phyloP scores from a whole-genome alignment of 1,140 invertebrate species.

The Wasmannia auropunctata region DNA sequence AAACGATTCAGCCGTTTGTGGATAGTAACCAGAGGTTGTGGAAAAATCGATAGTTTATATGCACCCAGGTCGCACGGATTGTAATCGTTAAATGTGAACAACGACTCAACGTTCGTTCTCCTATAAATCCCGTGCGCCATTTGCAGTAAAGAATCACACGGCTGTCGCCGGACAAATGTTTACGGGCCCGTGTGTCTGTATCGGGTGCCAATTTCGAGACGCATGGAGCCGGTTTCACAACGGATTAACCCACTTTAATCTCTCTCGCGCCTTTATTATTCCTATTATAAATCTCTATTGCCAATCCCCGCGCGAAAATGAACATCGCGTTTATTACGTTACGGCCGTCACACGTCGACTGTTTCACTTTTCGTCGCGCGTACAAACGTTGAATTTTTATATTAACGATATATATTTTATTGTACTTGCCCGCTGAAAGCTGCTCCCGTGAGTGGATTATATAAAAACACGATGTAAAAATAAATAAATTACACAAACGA shows the following conservation, averaged over 20 bases:
- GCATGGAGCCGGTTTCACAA: constrained; percentile 33
- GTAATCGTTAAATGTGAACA: constrained; percentile 59
- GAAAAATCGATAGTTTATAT: constrained; percentile 56
- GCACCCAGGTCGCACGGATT: constrained; percentile 25
- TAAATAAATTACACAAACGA: neutral
- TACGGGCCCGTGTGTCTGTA: constrained; percentile 29
- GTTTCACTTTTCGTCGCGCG: constrained; percentile 18
- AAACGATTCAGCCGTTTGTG: neutral
- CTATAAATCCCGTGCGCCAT: constrained; percentile 43
- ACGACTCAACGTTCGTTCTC: constrained; percentile 47
- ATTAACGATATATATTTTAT: constrained; percentile 34
- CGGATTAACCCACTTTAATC: constrained; percentile 54
- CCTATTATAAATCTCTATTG: constrained; percentile 50
- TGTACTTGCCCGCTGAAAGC: neutral
- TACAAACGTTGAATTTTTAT: constrained; percentile 27
- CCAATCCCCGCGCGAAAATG: constrained; percentile 24
- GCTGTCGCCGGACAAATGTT: constrained; percentile 24
- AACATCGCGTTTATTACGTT: constrained; percentile 32
- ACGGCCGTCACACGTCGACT: neutral
- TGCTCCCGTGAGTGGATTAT: neutral
- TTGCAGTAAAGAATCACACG: constrained; percentile 55
- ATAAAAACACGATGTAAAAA: neutral
- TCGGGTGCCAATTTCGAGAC: constrained; percentile 44
- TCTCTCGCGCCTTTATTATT: constrained; percentile 45
- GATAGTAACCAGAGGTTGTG: constrained; percentile 11